phyloP scores from a whole-genome alignment of 2,797 vertebrate genomes.

The Melanotaenia nigrans region DNA sequence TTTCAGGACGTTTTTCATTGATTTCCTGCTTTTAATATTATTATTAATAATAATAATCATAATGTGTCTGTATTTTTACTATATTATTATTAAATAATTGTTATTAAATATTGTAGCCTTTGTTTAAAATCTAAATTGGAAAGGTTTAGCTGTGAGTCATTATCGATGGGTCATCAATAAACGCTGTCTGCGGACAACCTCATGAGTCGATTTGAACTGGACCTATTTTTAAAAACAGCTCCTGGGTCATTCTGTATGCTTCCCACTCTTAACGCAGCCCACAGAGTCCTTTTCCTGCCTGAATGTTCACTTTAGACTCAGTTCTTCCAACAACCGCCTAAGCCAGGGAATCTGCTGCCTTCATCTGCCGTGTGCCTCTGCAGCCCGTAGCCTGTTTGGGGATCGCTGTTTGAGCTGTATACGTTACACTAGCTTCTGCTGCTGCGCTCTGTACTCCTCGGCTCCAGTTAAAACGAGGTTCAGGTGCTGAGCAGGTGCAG shows the following conservation, averaged over 20 bases:
- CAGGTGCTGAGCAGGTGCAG: constrained; percentile 74
- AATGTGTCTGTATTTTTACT: background rate
- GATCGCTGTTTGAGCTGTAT: constrained; percentile 36
- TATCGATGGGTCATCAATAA: constrained; percentile 35
- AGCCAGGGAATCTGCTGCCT: constrained; percentile 65
- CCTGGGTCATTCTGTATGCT: constrained; percentile 45
- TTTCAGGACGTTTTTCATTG: no score
- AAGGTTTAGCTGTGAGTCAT: constrained; percentile 12
- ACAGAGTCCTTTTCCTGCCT: constrained; percentile 34
- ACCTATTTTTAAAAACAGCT: constrained; percentile 22
- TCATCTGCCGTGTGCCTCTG: constrained; percentile 58
- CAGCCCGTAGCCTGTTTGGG: constrained; percentile 49
- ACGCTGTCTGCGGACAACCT: constrained; percentile 40
- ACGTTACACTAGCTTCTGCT: constrained; percentile 54
- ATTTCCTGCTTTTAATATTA: background rate
- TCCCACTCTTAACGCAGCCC: constrained; percentile 36
- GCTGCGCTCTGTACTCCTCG: constrained; percentile 41
- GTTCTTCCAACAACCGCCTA: constrained; percentile 45
- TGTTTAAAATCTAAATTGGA: constrained; percentile 6
- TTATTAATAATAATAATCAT: background rate
- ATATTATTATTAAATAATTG: background rate
- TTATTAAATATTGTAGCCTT: background rate
- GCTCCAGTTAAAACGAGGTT: constrained; percentile 61
- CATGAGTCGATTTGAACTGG: constrained; percentile 41
- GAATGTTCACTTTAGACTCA: constrained; percentile 37